Evolutionary conservation across 2,888 invertebrate genomes (phyloP), one percentile per base, ranked within the genome.

Genomic region (Drosophila ochracea): DNA sequence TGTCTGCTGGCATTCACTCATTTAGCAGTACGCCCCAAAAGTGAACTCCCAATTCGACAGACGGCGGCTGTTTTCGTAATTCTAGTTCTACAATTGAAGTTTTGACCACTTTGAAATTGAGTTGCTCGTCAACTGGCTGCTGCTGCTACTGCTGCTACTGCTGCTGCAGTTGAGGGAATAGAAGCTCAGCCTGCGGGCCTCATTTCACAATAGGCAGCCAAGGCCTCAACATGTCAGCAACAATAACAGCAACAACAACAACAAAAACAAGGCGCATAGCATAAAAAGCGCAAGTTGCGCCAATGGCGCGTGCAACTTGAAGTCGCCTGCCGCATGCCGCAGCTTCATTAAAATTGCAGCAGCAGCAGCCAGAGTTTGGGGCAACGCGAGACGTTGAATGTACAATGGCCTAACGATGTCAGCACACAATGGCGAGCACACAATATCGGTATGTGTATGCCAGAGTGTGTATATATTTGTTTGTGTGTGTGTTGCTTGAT

Each of bases 271-370:
- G 47, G 50, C 61, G 59, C 59, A 47, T 39, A 70, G 75, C 84
- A 78, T 80, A 84, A 86, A 86, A 89, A 82, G 89, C 87, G 84
- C 85, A 86, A 86, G 84, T 86, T 89, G 78, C 82, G 87, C 76
- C 87, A 82, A 78, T 89, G 84, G 87, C 80, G 87, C 89, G 84
- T 86, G 85, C 87, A 84, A 82, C 82, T 89, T 70, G 84, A 89
- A 85, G 87, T 82, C 84, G 82, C 80, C 63, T 77, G 84, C 83
- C 84, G 68, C 88, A 84, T 86, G 85, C 89, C 89, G 89, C 89
- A 86, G 85, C 85, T 86, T 89, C 89, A 86, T 86, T 86, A 86
- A 86, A 86, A 89, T 86, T 86, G 85, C 89, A 86, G 83, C 89
- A 86, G 73, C 67, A 69, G 74, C 65, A 67, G 63, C 25, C 65